Base-by-base conservation (phyloP, 2,888 invertebrate genomes). In the Drosophila macrospina region DNA sequence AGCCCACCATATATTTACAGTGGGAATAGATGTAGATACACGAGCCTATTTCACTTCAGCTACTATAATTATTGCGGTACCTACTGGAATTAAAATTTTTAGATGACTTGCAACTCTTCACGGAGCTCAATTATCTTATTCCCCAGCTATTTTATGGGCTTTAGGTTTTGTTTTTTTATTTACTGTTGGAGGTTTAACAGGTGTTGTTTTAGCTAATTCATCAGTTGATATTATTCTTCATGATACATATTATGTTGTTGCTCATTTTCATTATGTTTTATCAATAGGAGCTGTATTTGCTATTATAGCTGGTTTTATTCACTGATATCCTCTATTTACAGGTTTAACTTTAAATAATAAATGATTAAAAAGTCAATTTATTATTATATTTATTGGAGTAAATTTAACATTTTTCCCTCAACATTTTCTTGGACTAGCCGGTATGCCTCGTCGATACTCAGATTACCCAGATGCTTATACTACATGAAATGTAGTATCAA, bases 31-130 rank as follows among this genome's bases (percentile, higher is more conserved):
- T 92, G 94, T 96, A 66, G 96, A 96, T 92, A 96, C 96, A 0
- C 95, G 96, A 92, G 96, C 96, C 20, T 97, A 96, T 91, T 97
- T 97, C 91, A 96, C 96, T 0, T 95, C 96, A 45, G 96, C 96
- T 0, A 97, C 96, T 15, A 96, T 96, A 94, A 95, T 97, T 94
- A 97, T 97, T 96, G 96, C 96, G 0, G 94, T 97, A 0, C 96
- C 96, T 0, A 97, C 96, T 15, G 96, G 96, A 79, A 95, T 97
- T 94, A 96, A 96, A 94, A 94, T 97, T 93, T 96, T 96, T 92
- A 95, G 95, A 30, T 96, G 96, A 94, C 85, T 96, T 92, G 95
- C 95, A 0, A 95, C 95, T 11, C 75, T 96, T 20, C 94, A 95
- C 88, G 95, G 95, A 76, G 92, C 94, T 26, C 93, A 94, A 93